phyloP scores from a whole-genome alignment of 2,888 invertebrate species.

The Invenusta paracnida region DNA sequence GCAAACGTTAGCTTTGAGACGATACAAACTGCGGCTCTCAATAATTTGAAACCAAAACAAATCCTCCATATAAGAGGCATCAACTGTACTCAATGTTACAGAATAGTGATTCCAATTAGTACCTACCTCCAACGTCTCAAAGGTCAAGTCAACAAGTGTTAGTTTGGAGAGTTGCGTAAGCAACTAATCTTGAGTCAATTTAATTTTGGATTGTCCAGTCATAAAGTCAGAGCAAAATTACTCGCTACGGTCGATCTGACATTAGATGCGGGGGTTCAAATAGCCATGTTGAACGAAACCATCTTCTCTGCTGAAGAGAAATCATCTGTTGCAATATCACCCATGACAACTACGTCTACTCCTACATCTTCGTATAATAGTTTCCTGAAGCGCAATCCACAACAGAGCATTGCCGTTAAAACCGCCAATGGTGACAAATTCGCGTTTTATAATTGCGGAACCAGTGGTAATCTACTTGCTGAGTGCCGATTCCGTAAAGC shows the following conservation, averaged over 20 bases:
- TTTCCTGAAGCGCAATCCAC: neutral
- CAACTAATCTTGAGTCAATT: neutral
- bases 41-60: conserved; percentile 1
- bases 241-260: neutral
- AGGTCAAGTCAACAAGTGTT: neutral
- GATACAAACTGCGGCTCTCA: neutral
- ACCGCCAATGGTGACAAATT: neutral
- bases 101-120: neutral
- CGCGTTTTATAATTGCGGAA: neutral
- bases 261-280: neutral
- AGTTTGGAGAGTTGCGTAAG: neutral
- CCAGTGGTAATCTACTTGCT: neutral
- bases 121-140: neutral
- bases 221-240: neutral
- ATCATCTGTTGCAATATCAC: neutral
- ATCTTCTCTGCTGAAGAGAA: neutral
- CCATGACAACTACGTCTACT: neutral
- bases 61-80: conserved; percentile 11
- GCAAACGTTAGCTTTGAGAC: conserved; percentile 1
- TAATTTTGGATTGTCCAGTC: conserved; percentile 1
- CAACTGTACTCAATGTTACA: neutral
- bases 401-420: neutral
- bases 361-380: neutral
- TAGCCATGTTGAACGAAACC: neutral
- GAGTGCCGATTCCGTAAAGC: neutral